These are phyloP conservation scores for Parazoanthus swiftii DNA, from an alignment of 92 coral and sea anemone species.

Conservation along the genomic window DNA sequence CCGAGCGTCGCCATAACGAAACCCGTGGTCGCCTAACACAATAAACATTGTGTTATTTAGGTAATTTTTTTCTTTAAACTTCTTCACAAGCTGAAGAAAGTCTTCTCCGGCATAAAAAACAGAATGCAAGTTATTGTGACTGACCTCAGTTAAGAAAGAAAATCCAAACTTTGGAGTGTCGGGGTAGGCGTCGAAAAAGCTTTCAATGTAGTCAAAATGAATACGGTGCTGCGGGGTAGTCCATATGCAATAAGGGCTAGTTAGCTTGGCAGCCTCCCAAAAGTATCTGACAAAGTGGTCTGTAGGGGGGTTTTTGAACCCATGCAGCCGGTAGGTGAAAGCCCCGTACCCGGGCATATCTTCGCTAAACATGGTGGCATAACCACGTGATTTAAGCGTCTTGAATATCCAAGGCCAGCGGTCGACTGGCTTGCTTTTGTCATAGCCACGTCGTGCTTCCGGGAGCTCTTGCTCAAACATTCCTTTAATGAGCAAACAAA, in stretches of 20 bases:
- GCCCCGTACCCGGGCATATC: slow-evolving; percentile 69
- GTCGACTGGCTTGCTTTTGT: slow-evolving; percentile 66
- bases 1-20: slow-evolving; percentile 78
- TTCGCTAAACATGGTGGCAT: slow-evolving; percentile 90
- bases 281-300: slow-evolving; percentile 86
- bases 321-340: slow-evolving; percentile 80
- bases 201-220: slow-evolving; percentile 84
- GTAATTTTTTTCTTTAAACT: slow-evolving; percentile 47
- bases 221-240: slow-evolving; percentile 79
- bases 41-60: slow-evolving; percentile 76
- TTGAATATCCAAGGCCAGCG: slow-evolving; percentile 92
- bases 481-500: slow-evolving; percentile 46
- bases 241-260: slow-evolving; percentile 68
- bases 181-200: slow-evolving; percentile 78
- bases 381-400: slow-evolving; percentile 73
- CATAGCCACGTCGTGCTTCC: slow-evolving; percentile 80
- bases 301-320: slow-evolving; percentile 88
- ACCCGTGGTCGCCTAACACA: slow-evolving; percentile 87
- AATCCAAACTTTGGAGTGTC: slow-evolving; percentile 81
- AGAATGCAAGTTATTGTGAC: slow-evolving; percentile 64
- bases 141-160: slow-evolving; percentile 69
- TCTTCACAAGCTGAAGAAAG: slow-evolving; percentile 62
- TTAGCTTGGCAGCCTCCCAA: slow-evolving; percentile 77
- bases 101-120: slow-evolving; percentile 52
- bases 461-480: slow-evolving; percentile 80